phyloP scores from a whole-genome alignment of 2,888 invertebrate genomes.

The Neoitamus cyanurus region DNA sequence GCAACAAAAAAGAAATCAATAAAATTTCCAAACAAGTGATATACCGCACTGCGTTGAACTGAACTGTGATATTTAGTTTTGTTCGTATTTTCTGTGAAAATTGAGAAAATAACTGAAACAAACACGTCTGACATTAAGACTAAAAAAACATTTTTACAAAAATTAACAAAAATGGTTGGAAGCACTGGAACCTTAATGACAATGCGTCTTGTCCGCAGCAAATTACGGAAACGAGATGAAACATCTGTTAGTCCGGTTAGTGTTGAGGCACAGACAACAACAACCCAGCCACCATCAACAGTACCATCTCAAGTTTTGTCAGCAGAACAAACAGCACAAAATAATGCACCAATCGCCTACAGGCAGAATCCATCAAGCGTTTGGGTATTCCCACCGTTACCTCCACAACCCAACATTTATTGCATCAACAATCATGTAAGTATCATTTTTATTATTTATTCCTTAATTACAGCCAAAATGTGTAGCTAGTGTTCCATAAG shows the following conservation, averaged over 20 bases:
- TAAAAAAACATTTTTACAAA: conserved; percentile 42
- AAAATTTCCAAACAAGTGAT: not conserved
- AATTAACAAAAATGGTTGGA: conserved; percentile 75
- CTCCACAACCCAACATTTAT: conserved; percentile 77
- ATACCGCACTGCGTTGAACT: conserved; percentile 53
- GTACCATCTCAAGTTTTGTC: conserved; percentile 54
- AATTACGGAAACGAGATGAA: conserved; percentile 87
- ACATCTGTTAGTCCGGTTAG: conserved; percentile 77
- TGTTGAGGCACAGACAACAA: conserved; percentile 71
- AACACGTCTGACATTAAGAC: conserved; percentile 2
- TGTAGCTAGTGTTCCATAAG: not conserved
- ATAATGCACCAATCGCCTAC: conserved; percentile 70
- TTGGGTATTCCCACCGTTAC: conserved; percentile 87
- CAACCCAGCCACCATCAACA: conserved; percentile 62
- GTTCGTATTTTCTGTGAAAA: not conserved
- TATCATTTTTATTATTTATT: conserved; percentile 54
- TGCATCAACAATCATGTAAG: conserved; percentile 81
- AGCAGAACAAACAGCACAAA: conserved; percentile 53
- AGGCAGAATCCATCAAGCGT: conserved; percentile 74
- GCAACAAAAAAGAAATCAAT: not conserved
- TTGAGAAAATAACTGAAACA: conserved; percentile 45
- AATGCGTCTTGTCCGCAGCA: conserved; percentile 91
- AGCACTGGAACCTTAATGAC: conserved; percentile 88
- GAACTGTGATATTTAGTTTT: conserved; percentile 55
- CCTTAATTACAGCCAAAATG: not conserved